Conservation (phyloP, 2,797 vertebrate genomes). For the Ibycter americanus region DNA sequence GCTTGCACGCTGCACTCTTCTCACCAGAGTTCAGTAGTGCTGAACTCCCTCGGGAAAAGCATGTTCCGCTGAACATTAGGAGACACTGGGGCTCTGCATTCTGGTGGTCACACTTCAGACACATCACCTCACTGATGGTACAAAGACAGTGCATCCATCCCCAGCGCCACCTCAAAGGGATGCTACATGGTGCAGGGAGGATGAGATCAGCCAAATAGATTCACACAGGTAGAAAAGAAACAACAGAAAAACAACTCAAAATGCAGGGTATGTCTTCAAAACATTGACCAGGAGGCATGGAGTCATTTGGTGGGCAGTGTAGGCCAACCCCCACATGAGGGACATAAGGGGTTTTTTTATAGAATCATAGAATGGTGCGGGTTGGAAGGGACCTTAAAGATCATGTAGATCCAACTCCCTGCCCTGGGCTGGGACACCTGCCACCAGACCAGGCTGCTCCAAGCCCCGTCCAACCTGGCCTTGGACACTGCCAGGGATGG, state of each 20-base stretch:
- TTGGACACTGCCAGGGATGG: too few species aligned
- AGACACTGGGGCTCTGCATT: background rate
- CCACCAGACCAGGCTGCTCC: too few species aligned
- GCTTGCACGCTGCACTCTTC: rapidly evolving
- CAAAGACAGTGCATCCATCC: background rate
- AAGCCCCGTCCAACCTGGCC: too few species aligned
- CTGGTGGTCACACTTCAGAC: background rate
- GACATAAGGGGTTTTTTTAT: too few species aligned
- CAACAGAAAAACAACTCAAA: background rate
- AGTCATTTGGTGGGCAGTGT: background rate
- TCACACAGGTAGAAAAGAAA: background rate
- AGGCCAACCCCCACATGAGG: background rate
- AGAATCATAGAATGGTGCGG: too few species aligned
- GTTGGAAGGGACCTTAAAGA: too few species aligned
- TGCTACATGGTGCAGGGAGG: background rate
- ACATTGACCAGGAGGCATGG: background rate
- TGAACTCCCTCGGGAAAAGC: background rate
- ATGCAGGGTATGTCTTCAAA: background rate
- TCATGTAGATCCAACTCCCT: too few species aligned
- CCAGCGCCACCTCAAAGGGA: background rate
- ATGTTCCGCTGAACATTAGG: background rate
- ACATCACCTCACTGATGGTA: rapidly evolving
- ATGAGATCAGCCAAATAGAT: background rate
- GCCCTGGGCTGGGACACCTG: too few species aligned
- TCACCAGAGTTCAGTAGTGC: background rate